A percentile compares a stretch with the other conserved stretches of the same genome.
phyloP scores from a whole-genome alignment of 2,888 invertebrate genomes.

The Eustalomyia histrio region DNA sequence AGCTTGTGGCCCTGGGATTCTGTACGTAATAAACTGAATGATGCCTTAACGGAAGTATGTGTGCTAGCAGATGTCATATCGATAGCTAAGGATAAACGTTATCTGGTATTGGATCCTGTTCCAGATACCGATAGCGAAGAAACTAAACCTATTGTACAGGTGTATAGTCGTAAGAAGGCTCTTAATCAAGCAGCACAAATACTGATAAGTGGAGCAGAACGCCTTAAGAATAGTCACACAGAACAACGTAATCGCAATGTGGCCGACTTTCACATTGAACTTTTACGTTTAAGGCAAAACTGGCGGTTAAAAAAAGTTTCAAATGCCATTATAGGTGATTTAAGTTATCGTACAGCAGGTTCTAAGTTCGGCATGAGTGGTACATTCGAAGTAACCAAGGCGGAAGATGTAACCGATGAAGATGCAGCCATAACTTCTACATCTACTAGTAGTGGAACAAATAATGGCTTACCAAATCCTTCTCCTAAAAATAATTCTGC shows the following conservation, averaged over 20 bases:
- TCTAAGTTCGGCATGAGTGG: conserved; percentile 96
- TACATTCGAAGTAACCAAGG: conserved; percentile 97
- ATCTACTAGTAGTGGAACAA: conserved; percentile 77
- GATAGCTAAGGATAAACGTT: conserved; percentile 95
- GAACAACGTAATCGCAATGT: conserved; percentile 89
- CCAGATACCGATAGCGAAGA: conserved; percentile 87
- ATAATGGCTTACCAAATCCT: conserved; percentile 81
- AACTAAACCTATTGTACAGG: conserved; percentile 91
- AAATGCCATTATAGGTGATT: conserved; percentile 95
- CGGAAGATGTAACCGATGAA: conserved; percentile 82
- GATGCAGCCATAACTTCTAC: conserved; percentile 79
- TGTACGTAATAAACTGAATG: conserved; percentile 92
- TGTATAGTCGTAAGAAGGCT: conserved; percentile 96
- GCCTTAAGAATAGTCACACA: conserved; percentile 89
- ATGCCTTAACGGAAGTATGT: conserved; percentile 93
- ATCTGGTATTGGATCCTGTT: conserved; percentile 96
- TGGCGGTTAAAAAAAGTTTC: conserved; percentile 98
- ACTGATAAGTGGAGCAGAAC: conserved; percentile 90
- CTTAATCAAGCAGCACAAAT: conserved; percentile 92
- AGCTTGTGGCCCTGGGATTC: conserved; percentile 98
- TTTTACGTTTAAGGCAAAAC: conserved; percentile 92
- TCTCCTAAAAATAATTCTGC: conserved; percentile 86
- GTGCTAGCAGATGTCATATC: conserved; percentile 95
- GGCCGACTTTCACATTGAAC: conserved; percentile 95
- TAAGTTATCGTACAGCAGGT: conserved; percentile 97